Conservation (phyloP, 2,113 vertebrate species). For the Sardina pilchardus region DNA sequence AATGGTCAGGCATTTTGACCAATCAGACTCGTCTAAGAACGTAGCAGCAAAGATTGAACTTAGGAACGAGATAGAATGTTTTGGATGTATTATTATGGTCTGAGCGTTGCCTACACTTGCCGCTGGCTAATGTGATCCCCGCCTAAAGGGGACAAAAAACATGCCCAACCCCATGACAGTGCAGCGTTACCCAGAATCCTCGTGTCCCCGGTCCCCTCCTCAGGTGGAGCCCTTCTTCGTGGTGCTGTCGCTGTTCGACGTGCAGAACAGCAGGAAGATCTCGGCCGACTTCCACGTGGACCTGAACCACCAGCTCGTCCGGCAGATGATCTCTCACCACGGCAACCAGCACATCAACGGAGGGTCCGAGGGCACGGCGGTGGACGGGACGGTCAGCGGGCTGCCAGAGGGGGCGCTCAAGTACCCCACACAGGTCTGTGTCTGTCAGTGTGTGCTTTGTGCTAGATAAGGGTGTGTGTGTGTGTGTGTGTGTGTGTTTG, state of each 20-base stretch:
- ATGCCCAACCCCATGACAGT: neutral
- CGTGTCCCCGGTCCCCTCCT: neutral
- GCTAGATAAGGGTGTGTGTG: neutral
- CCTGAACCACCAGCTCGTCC: constrained; percentile 87
- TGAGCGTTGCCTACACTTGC: no score
- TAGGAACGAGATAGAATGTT: no score
- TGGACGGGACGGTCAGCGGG: constrained; percentile 60
- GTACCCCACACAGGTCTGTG: constrained; percentile 84
- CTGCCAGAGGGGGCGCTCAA: constrained; percentile 78
- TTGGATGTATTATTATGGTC: no score
- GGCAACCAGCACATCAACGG: constrained; percentile 70
- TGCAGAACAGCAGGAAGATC: constrained; percentile 91
- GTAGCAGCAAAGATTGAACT: no score
- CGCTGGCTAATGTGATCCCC: no score
- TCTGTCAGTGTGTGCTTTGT: neutral
- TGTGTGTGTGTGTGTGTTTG: constrained; percentile 73
- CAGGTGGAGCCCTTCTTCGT: constrained; percentile 97
- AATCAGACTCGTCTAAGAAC: no score
- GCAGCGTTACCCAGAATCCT: neutral
- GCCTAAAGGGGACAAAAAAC: neutral
- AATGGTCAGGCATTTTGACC: no score
- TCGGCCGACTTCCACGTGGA: constrained; percentile 97
- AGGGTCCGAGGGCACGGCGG: constrained; percentile 56
- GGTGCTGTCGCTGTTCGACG: constrained; percentile 90
- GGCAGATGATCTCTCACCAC: constrained; percentile 77